phyloP scores from a whole-genome alignment of 2,797 vertebrate genomes.

The Masticophis lateralis region DNA sequence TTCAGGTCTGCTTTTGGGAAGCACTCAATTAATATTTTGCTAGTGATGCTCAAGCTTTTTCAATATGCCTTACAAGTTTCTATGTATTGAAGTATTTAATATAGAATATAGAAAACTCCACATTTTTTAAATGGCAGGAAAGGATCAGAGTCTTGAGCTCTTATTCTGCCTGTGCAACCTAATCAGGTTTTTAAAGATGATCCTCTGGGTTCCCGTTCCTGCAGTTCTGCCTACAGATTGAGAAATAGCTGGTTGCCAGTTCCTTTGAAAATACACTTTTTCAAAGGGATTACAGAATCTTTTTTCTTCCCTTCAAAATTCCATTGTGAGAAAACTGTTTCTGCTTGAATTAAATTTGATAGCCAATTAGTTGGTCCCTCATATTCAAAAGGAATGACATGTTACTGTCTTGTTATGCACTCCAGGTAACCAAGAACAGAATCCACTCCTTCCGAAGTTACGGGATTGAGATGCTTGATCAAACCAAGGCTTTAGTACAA shows the following conservation, averaged over 20 bases:
- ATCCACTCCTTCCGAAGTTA: conserved; percentile 83
- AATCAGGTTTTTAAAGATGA: not conserved
- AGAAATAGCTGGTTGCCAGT: not conserved
- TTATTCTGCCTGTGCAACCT: too few species aligned
- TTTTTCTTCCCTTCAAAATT: not conserved
- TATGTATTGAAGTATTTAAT: not conserved
- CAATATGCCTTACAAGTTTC: not conserved
- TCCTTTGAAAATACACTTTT: not conserved
- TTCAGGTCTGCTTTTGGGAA: not conserved
- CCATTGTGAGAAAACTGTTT: not conserved
- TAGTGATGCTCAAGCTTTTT: not conserved
- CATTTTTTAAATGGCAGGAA: not conserved
- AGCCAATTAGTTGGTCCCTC: too few species aligned
- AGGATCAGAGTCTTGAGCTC: not conserved
- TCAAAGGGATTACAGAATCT: not conserved
- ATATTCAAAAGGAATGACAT: not conserved
- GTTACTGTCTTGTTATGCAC: not conserved
- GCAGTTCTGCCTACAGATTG: not conserved
- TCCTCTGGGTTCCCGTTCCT: not conserved
- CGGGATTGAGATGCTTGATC: conserved; percentile 80
- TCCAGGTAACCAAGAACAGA: conserved; percentile 84
- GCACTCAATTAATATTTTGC: not conserved
- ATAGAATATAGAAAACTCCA: not conserved
- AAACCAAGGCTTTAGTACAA: conserved; percentile 81
- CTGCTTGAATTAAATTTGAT: not conserved